phyloP scores from a whole-genome alignment of 2,888 invertebrate genomes.

The Tetrapedia diversipes region DNA sequence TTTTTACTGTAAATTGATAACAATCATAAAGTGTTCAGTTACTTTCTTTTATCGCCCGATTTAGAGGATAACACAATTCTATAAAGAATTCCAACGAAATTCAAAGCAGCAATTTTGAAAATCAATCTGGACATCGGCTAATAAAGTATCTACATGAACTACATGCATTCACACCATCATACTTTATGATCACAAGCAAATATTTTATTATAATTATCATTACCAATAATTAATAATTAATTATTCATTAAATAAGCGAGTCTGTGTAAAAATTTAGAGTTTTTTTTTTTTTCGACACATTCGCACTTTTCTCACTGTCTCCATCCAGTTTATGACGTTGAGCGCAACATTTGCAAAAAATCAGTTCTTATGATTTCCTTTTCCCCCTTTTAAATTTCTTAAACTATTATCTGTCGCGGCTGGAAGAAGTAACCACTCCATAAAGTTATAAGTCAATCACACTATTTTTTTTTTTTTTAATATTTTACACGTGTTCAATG shows the following conservation, averaged over 20 bases:
- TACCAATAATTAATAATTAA: conserved; percentile 73
- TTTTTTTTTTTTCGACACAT: conserved; percentile 56
- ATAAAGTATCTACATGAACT: conserved; percentile 67
- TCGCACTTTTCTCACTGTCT: conserved; percentile 65
- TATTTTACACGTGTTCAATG: conserved; percentile 65
- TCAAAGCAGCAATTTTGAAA: conserved; percentile 12
- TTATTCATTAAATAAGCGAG: conserved; percentile 79
- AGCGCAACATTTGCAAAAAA: conserved; percentile 64
- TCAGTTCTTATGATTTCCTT: conserved; percentile 59
- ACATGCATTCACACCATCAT: conserved; percentile 70
- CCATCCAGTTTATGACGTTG: conserved; percentile 59
- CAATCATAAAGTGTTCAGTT: conserved; percentile 35
- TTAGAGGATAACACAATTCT: conserved; percentile 36
- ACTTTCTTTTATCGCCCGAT: conserved; percentile 16
- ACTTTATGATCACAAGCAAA: conserved; percentile 73
- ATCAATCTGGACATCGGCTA: conserved; percentile 58
- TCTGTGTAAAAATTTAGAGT: conserved; percentile 78
- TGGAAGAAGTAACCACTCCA: conserved; percentile 72
- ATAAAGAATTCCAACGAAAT: conserved; percentile 11
- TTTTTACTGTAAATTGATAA: conserved; percentile 25
- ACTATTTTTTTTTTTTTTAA: conserved; percentile 58
- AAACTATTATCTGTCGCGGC: conserved; percentile 64
- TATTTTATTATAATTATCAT: conserved; percentile 72
- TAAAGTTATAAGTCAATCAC: conserved; percentile 66
- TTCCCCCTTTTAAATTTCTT: conserved; percentile 51